A percentile compares a stretch with the other conserved stretches of the same genome.
Conservation (phyloP, 2,888 invertebrate genomes). For the Atrina japonica region DNA sequence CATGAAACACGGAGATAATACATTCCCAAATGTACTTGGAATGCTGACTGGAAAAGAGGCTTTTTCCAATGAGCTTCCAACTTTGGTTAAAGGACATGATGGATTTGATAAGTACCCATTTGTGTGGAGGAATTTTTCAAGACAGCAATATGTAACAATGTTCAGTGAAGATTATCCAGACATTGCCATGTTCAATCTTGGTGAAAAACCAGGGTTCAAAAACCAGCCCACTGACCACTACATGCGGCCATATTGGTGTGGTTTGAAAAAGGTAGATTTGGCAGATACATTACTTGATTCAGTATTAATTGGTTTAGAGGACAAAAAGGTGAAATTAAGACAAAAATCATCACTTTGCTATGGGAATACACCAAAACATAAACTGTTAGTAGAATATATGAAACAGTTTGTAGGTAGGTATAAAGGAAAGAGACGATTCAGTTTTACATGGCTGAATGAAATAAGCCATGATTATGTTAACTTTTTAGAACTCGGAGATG, state of each 20-base stretch:
- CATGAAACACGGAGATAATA: constrained; percentile 39
- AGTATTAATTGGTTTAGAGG: constrained; percentile 22
- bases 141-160: constrained; percentile 7
- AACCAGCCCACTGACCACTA: constrained; percentile 34
- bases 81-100: constrained; percentile 17
- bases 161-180: constrained; percentile 38
- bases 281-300: constrained; percentile 8
- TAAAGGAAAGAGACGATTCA: constrained; percentile 24
- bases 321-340: constrained; percentile 20
- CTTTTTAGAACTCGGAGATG: constrained; percentile 27
- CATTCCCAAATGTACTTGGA: constrained; percentile 41
- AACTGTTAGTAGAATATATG: constrained; percentile 25
- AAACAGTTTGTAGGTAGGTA: constrained; percentile 35
- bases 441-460: constrained; percentile 34
- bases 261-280: constrained; percentile 15
- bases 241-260: constrained; percentile 27
- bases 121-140: constrained; percentile 32
- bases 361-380: constrained; percentile 28
- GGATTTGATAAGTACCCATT: constrained; percentile 33
- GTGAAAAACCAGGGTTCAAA: constrained; percentile 62
- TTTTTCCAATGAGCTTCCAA: constrained; percentile 46
- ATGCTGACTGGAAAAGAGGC: constrained; percentile 31
- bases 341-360: constrained; percentile 33
- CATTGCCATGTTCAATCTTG: constrained; percentile 28
- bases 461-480: constrained; percentile 36